Conservation (phyloP, 1,140 invertebrate genomes). For the Ips nitidus region DNA sequence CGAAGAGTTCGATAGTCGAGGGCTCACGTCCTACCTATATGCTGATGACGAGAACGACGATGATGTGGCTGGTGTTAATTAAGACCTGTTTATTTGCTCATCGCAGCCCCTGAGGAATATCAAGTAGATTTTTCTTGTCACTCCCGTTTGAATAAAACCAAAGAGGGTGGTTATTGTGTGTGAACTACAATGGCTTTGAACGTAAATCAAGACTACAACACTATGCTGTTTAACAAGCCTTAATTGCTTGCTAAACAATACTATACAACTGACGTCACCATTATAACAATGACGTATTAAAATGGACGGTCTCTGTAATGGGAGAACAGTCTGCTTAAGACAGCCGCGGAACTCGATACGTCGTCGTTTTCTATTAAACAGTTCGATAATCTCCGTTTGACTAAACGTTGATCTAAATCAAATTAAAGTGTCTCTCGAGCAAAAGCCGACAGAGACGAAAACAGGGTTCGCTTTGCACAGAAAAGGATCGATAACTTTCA, state of each 20-base stretch:
- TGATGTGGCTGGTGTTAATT: not conserved
- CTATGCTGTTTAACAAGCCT: too few relatives aligned
- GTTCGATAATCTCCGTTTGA: not conserved
- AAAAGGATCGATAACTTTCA: constrained; percentile 2
- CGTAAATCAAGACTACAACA: too few relatives aligned
- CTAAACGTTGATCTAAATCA: constrained; percentile 2
- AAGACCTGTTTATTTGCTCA: constrained; percentile 4
- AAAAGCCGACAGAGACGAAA: not conserved
- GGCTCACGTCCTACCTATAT: constrained; percentile 1
- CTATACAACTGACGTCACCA: too few relatives aligned
- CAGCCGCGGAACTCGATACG: constrained; percentile 2
- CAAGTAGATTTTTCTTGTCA: not conserved
- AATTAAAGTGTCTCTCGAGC: not conserved
- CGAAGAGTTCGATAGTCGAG: not conserved
- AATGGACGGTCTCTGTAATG: too few relatives aligned
- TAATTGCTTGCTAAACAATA: too few relatives aligned
- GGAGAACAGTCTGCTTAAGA: not conserved
- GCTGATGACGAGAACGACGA: not conserved
- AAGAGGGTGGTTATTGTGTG: not conserved
- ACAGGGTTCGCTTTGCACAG: not conserved
- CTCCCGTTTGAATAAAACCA: constrained; percentile 2
- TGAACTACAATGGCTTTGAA: too few relatives aligned
- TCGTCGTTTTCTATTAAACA: constrained; percentile 2
- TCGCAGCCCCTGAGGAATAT: not conserved
- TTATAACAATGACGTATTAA: too few relatives aligned